These are phyloP conservation scores for Nephrotoma guestfalica DNA, from an alignment of 2,888 invertebrate species.

Conservation along the genomic window DNA sequence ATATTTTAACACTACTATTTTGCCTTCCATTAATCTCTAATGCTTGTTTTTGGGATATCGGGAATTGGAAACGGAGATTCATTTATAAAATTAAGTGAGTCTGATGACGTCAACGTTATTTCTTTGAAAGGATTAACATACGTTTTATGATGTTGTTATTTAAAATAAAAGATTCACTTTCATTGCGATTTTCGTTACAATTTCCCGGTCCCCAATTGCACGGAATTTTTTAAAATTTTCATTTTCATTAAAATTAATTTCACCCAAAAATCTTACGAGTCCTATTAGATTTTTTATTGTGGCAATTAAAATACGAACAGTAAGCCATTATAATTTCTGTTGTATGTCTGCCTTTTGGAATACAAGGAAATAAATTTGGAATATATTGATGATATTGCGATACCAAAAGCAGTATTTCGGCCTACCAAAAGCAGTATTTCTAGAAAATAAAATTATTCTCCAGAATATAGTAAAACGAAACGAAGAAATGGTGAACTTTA, in stretches of 20 bases:
- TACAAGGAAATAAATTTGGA: too few relatives aligned
- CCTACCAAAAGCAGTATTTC: too few relatives aligned
- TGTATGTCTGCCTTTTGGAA: too few relatives aligned
- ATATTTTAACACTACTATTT: not conserved
- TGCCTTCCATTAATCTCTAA: not conserved
- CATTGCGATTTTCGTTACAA: too few relatives aligned
- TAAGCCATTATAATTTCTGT: conserved; percentile 5
- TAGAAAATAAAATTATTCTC: too few relatives aligned
- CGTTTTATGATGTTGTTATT: not conserved
- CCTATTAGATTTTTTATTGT: too few relatives aligned
- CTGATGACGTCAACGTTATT: not conserved
- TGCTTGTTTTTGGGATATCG: not conserved
- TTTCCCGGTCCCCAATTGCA: not conserved
- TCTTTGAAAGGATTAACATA: not conserved
- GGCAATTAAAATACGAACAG: too few relatives aligned
- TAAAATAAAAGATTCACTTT: too few relatives aligned
- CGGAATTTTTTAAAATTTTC: not conserved
- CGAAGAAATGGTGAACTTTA: too few relatives aligned
- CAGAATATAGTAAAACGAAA: too few relatives aligned
- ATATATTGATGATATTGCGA: too few relatives aligned
- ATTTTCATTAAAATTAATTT: not conserved
- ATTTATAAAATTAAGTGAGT: not conserved
- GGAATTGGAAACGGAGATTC: not conserved
- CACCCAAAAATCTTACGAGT: not conserved
- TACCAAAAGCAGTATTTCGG: too few relatives aligned